A percentile compares a stretch with the other conserved stretches of the same genome.
Evolutionary conservation across 1,140 invertebrate species (phyloP).

Genomic region (Scaptodrosophila lebanonensis): DNA sequence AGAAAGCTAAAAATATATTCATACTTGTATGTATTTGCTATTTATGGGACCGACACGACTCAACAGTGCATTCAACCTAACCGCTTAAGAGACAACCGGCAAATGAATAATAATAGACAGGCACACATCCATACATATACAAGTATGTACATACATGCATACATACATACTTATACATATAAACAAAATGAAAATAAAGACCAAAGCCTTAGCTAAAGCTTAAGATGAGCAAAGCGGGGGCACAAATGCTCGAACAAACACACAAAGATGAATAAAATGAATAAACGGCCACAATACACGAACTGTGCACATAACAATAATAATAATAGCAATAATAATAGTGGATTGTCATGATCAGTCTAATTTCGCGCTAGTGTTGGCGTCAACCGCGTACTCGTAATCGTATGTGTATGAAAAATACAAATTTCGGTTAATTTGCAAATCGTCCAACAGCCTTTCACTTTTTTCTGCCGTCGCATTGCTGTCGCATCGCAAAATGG

Average conservation of each 20-base stretch:
- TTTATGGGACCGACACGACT: too few relatives aligned
- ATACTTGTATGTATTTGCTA: too few relatives aligned
- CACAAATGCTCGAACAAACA: constrained; percentile 19
- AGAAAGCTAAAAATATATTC: too few relatives aligned
- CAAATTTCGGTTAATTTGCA: constrained; percentile 58
- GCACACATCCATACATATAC: constrained; percentile 6
- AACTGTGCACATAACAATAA: background rate
- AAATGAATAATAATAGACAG: constrained; percentile 11
- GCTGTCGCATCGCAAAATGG: background rate
- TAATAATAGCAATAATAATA: constrained; percentile 1
- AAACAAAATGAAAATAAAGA: constrained; percentile 2
- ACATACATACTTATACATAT: background rate
- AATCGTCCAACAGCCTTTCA: constrained; percentile 43
- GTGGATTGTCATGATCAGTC: constrained; percentile 51
- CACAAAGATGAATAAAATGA: background rate
- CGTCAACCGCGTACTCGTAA: background rate
- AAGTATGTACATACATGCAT: background rate
- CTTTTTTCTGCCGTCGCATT: constrained; percentile 26
- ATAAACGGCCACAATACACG: background rate
- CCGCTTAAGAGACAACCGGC: constrained; percentile 19
- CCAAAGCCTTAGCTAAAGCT: constrained; percentile 44
- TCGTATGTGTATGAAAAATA: too few relatives aligned
- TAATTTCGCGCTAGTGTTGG: constrained; percentile 47
- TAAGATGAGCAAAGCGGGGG: background rate
- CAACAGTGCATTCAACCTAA: constrained; percentile 31